Percentiles rank a stretch among this genome's conserved stretches.
These are phyloP conservation scores for Diadophis punctatus DNA, from an alignment of 2,113 vertebrate genomes.

Conservation along the genomic window DNA sequence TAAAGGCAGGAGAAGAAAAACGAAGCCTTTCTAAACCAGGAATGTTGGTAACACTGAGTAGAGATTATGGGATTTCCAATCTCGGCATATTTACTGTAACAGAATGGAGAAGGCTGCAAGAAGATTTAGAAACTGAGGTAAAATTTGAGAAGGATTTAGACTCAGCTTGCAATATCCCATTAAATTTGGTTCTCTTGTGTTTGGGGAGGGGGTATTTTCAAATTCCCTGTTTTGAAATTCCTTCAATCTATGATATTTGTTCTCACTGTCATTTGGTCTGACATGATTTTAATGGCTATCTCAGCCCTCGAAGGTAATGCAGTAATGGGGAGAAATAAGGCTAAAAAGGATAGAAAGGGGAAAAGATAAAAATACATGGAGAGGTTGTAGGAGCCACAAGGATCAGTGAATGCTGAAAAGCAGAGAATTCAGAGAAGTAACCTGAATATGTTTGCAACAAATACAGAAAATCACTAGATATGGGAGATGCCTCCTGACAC, in stretches of 20 bases:
- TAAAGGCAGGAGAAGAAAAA: neutral
- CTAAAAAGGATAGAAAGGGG: constrained; percentile 2
- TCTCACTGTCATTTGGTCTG: neutral
- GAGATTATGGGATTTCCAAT: neutral
- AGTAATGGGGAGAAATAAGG: neutral
- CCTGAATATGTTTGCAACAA: neutral
- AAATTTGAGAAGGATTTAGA: neutral
- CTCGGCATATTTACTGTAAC: neutral
- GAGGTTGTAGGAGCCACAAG: neutral
- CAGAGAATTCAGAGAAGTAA: neutral
- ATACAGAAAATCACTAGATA: neutral
- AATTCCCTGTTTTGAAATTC: neutral
- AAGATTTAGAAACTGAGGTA: neutral
- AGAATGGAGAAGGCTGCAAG: neutral
- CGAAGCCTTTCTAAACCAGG: neutral
- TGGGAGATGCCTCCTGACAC: neutral
- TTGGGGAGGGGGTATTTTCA: neutral
- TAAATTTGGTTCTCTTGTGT: neutral
- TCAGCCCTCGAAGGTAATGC: neutral
- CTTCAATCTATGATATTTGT: neutral
- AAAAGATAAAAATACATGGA: neutral
- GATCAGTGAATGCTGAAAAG: neutral
- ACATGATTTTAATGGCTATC: neutral
- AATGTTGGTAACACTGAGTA: neutral
- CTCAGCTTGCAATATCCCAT: neutral